These are phyloP conservation scores for Tetheella fluctuosa DNA, from an alignment of 2,888 invertebrate genomes.

Conservation along the genomic window DNA sequence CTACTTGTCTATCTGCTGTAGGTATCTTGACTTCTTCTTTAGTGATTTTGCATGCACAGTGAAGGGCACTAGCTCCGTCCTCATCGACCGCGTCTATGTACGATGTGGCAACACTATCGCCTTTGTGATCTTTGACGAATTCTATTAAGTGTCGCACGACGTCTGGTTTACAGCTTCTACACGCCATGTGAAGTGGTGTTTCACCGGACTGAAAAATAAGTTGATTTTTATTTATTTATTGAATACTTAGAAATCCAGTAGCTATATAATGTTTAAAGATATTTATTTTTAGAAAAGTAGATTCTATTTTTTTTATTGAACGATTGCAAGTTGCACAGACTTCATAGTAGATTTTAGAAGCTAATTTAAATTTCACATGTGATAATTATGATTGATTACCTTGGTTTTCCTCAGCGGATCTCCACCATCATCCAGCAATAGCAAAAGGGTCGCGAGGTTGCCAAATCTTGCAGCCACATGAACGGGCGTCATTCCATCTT, in stretches of 20 bases:
- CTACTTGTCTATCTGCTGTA: conserved; percentile 92
- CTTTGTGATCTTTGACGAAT: conserved; percentile 90
- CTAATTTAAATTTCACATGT: background rate
- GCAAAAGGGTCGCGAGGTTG: conserved; percentile 92
- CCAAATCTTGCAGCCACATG: conserved; percentile 98
- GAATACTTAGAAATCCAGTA: background rate
- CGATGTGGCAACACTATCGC: conserved; percentile 90
- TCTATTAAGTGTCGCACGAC: conserved; percentile 94
- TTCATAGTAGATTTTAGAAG: background rate
- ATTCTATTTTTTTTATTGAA: too few relatives aligned
- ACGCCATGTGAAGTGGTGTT: conserved; percentile 97
- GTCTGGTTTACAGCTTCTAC: conserved; percentile 92
- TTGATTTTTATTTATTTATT: conserved; percentile 8
- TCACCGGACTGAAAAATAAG: conserved; percentile 90
- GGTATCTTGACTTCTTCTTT: conserved; percentile 90
- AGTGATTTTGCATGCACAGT: conserved; percentile 96
- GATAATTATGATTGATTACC: conserved; percentile 82
- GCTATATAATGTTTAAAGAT: background rate
- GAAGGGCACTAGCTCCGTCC: conserved; percentile 97
- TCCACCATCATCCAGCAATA: conserved; percentile 96
- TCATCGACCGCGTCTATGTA: conserved; percentile 95
- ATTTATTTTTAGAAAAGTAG: background rate
- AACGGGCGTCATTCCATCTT: conserved; percentile 98
- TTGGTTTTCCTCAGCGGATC: conserved; percentile 96
- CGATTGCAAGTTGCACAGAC: too few relatives aligned